phyloP scores from a whole-genome alignment of 2,113 vertebrate species.

The Cyprinus carpio region DNA sequence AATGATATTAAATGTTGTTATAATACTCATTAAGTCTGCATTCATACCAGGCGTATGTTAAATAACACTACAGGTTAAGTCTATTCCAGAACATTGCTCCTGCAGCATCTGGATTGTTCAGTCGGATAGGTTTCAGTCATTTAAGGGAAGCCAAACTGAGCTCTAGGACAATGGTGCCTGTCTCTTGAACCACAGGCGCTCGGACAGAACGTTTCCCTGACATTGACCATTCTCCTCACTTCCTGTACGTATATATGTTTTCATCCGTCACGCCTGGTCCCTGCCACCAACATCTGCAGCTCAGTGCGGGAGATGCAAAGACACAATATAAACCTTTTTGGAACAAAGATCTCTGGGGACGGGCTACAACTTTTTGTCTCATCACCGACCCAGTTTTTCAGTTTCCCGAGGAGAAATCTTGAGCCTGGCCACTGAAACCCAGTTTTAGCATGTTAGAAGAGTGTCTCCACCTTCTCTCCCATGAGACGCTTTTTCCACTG shows the following conservation, averaged over 20 bases:
- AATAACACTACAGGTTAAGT: constrained; percentile 36
- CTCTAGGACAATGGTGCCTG: constrained; percentile 48
- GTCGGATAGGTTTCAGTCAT: constrained; percentile 45
- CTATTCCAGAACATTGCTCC: constrained; percentile 18
- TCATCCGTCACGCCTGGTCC: constrained; percentile 37
- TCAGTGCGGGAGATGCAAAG: constrained; percentile 32
- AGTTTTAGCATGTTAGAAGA: constrained; percentile 71
- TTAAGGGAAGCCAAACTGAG: constrained; percentile 38
- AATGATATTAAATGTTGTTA: constrained; percentile 17
- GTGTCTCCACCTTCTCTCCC: constrained; percentile 69
- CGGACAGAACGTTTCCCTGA: constrained; percentile 57
- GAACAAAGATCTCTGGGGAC: constrained; percentile 38
- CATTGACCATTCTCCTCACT: constrained; percentile 71
- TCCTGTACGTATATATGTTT: constrained; percentile 66
- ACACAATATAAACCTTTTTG: constrained; percentile 53
- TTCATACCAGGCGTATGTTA: constrained; percentile 21
- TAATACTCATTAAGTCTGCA: not conserved
- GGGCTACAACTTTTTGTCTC: constrained; percentile 61
- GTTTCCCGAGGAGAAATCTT: constrained; percentile 71
- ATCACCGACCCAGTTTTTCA: constrained; percentile 69
- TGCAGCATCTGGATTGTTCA: constrained; percentile 49
- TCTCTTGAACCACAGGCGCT: constrained; percentile 44
- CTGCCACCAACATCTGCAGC: constrained; percentile 58
- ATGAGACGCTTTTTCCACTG: constrained; percentile 79
- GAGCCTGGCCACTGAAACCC: constrained; percentile 69